These are phyloP conservation scores for Neodiprion virginianus DNA, from an alignment of 1,140 invertebrate genomes.

Conservation along the genomic window DNA sequence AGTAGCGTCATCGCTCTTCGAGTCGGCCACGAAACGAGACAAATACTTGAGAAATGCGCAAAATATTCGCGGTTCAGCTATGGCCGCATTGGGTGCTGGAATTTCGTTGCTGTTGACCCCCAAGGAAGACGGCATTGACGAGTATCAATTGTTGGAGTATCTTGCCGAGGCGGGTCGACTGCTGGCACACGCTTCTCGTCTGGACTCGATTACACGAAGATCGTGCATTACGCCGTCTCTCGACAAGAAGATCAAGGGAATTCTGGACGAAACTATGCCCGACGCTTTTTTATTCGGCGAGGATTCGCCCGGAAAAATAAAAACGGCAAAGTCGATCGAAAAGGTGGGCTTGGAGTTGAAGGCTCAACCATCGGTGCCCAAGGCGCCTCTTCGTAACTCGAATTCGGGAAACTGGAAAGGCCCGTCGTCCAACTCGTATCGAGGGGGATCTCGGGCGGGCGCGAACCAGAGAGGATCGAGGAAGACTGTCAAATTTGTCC, in stretches of 20 bases:
- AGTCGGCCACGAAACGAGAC: too few species aligned
- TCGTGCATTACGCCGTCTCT: slow-evolving; percentile 9
- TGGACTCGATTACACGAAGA: slow-evolving; percentile 17
- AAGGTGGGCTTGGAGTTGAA: slow-evolving; percentile 17
- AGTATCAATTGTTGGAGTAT: too few species aligned
- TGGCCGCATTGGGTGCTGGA: too few species aligned
- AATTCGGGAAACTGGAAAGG: slow-evolving; percentile 22
- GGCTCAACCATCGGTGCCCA: neutral
- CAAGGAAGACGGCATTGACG: too few species aligned
- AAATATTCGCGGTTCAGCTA: too few species aligned
- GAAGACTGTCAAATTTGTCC: slow-evolving; percentile 1
- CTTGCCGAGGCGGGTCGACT: slow-evolving; percentile 16
- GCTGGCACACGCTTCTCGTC: slow-evolving; percentile 9
- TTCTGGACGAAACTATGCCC: slow-evolving; percentile 17
- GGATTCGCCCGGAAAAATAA: too few species aligned
- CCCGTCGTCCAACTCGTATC: slow-evolving; percentile 3
- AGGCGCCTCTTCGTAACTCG: neutral
- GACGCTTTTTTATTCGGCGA: neutral
- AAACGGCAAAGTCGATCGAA: neutral
- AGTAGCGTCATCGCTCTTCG: too few species aligned
- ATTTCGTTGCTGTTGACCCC: too few species aligned
- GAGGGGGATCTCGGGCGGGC: slow-evolving; percentile 14
- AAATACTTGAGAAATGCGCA: too few species aligned
- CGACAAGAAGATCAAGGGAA: slow-evolving; percentile 19
- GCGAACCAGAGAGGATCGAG: neutral